Conservation (phyloP, 2,888 invertebrate species). For the Limnephilus auricula region DNA sequence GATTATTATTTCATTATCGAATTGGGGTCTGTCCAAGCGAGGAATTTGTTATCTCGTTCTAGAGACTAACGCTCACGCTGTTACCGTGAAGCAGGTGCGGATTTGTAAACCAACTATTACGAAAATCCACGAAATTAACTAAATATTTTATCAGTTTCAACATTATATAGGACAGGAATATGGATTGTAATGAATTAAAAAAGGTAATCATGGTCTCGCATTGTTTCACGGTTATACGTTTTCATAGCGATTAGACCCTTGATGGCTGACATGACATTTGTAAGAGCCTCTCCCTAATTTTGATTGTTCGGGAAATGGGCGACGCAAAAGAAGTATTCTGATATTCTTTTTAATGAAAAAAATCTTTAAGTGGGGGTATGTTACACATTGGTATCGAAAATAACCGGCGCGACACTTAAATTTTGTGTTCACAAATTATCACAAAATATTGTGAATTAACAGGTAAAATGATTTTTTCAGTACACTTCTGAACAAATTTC, state of each 20-base stretch:
- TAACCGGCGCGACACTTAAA: too few relatives aligned
- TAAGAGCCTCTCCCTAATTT: not conserved
- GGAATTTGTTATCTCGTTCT: slow-evolving; percentile 47
- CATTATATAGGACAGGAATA: not conserved
- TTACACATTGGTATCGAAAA: too few relatives aligned
- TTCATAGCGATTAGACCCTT: not conserved
- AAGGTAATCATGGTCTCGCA: not conserved
- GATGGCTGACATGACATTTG: not conserved
- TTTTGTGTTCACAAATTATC: too few relatives aligned
- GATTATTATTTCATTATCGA: slow-evolving; percentile 46
- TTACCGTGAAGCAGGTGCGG: not conserved
- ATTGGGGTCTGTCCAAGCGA: slow-evolving; percentile 43
- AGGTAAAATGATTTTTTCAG: too few relatives aligned
- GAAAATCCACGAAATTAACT: not conserved
- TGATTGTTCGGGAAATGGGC: not conserved
- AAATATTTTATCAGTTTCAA: not conserved
- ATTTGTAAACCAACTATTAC: not conserved
- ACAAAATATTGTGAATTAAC: too few relatives aligned
- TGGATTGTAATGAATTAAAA: not conserved
- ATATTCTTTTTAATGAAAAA: too few relatives aligned
- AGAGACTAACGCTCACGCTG: slow-evolving; percentile 19
- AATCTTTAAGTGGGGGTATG: too few relatives aligned
- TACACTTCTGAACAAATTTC: too few relatives aligned
- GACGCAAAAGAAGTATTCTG: not conserved
- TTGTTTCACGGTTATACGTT: not conserved